Evolutionary conservation across 2,797 vertebrate genomes (phyloP), one percentile per base, ranked within the genome.

Genomic region (Gastrophryne carolinensis): DNA sequence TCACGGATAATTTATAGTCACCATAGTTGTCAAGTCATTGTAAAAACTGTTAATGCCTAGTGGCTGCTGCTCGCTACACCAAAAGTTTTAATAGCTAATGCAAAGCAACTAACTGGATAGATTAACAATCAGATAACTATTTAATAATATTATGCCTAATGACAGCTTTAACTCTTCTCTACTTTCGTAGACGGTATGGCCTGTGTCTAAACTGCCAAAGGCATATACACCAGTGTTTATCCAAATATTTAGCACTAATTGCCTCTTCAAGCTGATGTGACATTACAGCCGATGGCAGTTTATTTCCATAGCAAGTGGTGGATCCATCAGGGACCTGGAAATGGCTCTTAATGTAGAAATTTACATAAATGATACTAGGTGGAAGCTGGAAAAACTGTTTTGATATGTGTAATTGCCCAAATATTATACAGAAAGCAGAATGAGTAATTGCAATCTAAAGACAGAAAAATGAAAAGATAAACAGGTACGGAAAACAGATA

Each of bases 291-390:
- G 29, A 13, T 27, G 57, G 68, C 65, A 54, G 57, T 6, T 3
- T 30, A 60, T 78, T 72, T 69, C 66, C 78, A 73, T 60, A 74
- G 74, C 62, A 44, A 78, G 57, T 68, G 71, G 29, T 35, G 39
- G 41, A 79, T 19, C 21, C 49, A 27, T 23, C 60, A 30, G 44
- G 57, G 72, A 64, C 1, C 39, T 49, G 49, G 49, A 73, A 73
- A 66, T 52, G 24, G 54, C 62, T 72, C 69, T 71, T 77, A 62
- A 56, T 72, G 67, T 78, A 60, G 58, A 71, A 77, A 77, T 77
- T 68, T 71, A 64, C 75, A 71, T 71, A 61, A 65, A 50, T 65
- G 75, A 78, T 72, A 71, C 60, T 49, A 23, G 67, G 57, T 58
- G 50, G 21, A 63, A 56, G 37, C 44, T 53, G 50, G 75, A 63